Evolutionary conservation across 2,113 vertebrate species (phyloP), one percentile per base, ranked within the genome.

Genomic region (Cyanoderma ruficeps): DNA sequence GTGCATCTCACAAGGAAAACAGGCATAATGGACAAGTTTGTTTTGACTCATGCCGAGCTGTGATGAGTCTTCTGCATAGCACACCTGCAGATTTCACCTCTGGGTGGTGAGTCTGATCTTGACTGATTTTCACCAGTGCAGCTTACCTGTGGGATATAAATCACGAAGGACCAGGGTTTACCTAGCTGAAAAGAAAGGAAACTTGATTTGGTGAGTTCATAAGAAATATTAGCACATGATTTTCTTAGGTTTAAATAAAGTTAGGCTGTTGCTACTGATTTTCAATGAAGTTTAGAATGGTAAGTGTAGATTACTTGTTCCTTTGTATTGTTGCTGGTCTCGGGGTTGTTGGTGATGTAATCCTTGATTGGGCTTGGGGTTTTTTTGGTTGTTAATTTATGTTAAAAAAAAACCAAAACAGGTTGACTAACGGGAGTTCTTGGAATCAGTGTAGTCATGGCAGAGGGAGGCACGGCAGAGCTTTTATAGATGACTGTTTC

Each of bases 81-180:
- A 39, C 13, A 22, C 13, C 15, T 44, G 44, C 1, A 6, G 13
- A n/a, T 56, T 61, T 90, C 0, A 0, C 31, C n/a, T 49, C 20
- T 33, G 39, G 6, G 15, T 46, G 6, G 15, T 46, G 42, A 79
- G 10, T 30, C 24, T 44, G 8, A 46, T 87, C 23, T 49, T 76
- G 50, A 33, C 70, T 61, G 28, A 49, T 17, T 72, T 76, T 69
- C 65, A 63, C 10, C 2, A 7, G 17, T 6, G 28, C 24, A 35
- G 8, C 11, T 60, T 89, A 35, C 31, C 37, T 68, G 8, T 1
- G 3, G 37, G 25, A 41, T 67, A 28, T 81, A 87, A 75, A 47
- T 65, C 4, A 2, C 0, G 0, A 74, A 83, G 56, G 30, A 50
- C 17, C 0, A 1, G 1, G 0, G 28, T 72, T 65, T 1, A 3